phyloP scores from a whole-genome alignment of 1,140 invertebrate genomes.

The honey bee (Apis mellifera) region DNA sequence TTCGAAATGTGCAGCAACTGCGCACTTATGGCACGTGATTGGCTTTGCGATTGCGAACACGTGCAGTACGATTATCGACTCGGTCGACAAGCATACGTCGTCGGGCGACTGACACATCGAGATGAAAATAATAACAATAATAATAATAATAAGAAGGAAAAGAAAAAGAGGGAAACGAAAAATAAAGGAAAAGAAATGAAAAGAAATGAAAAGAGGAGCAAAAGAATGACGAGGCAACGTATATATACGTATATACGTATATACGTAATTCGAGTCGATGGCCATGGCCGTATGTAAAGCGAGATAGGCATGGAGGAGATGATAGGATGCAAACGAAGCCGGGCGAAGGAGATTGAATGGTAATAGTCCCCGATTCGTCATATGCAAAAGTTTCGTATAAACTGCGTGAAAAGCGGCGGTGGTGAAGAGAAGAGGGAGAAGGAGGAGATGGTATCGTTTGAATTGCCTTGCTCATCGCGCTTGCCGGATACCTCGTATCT shows the following conservation, averaged over 20 bases:
- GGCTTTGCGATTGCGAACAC: constrained; percentile 14
- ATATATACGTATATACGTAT: too few relatives aligned
- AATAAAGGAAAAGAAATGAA: neutral
- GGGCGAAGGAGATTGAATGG: constrained; percentile 77
- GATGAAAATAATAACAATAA: neutral
- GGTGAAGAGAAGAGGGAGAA: constrained; percentile 40
- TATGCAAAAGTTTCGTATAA: constrained; percentile 76
- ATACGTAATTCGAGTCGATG: constrained; percentile 24
- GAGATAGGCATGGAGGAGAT: constrained; percentile 61
- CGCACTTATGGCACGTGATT: constrained; percentile 17
- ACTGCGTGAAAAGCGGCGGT: constrained; percentile 50
- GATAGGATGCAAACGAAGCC: constrained; percentile 74
- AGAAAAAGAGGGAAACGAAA: neutral
- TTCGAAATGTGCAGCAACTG: constrained; percentile 11
- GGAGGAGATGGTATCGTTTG: constrained; percentile 74
- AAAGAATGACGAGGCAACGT: constrained; percentile 15
- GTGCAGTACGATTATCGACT: constrained; percentile 28
- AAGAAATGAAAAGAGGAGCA: neutral
- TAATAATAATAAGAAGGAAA: neutral
- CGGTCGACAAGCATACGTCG: constrained; percentile 3
- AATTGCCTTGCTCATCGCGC: constrained; percentile 68
- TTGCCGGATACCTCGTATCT: constrained; percentile 55
- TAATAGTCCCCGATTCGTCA: constrained; percentile 80
- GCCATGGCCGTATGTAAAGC: constrained; percentile 66
- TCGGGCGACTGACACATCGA: neutral